These are phyloP conservation scores for Callipepla squamata DNA, from an alignment of 2,113 vertebrate genomes.

Conservation along the genomic window DNA sequence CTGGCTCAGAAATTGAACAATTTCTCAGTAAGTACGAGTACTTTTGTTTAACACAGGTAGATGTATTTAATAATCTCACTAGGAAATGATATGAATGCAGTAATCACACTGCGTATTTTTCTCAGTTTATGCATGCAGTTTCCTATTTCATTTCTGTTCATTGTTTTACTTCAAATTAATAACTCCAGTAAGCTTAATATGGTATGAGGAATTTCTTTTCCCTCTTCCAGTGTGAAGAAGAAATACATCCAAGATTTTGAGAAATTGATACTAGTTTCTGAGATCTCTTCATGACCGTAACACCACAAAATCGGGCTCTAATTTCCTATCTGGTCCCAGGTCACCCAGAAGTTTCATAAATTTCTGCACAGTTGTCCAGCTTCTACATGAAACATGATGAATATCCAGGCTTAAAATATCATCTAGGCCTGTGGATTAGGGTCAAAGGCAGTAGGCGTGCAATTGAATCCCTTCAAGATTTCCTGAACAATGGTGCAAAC, in stretches of 20 bases:
- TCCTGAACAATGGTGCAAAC: neutral
- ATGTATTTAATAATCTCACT: neutral
- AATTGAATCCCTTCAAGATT: neutral
- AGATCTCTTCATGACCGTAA: neutral
- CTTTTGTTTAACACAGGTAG: neutral
- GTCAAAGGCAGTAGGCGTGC: neutral
- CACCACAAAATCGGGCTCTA: neutral
- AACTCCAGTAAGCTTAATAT: neutral
- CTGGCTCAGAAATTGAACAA: neutral
- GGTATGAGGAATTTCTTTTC: neutral
- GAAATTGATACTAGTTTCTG: neutral
- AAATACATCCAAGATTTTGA: neutral
- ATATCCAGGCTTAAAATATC: neutral
- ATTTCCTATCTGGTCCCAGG: neutral
- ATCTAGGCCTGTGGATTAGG: neutral
- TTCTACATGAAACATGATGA: neutral
- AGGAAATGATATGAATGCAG: neutral
- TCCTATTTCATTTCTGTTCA: neutral
- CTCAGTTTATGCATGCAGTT: neutral
- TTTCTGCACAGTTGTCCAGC: neutral
- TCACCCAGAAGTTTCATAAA: neutral
- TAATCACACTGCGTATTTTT: neutral
- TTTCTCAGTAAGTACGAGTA: neutral
- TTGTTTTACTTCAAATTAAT: neutral
- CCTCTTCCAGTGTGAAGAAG: neutral